Percentiles rank a stretch among this genome's conserved stretches.
Evolutionary conservation across 2,888 invertebrate species (phyloP).

Genomic region (Flexamia atlantica): DNA sequence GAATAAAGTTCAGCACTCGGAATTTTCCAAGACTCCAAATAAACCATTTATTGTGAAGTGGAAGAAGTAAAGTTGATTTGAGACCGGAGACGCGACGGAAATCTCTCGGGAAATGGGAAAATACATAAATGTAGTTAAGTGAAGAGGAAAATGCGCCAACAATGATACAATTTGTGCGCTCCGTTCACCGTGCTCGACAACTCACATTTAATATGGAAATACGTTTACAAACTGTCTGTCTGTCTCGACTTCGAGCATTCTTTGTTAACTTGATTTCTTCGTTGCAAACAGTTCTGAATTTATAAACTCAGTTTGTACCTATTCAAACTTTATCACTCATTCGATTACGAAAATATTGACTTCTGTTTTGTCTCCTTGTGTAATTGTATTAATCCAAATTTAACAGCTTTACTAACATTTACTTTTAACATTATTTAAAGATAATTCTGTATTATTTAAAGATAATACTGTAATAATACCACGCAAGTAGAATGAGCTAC

Average conservation of each 20-base stretch:
- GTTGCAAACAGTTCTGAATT: neutral
- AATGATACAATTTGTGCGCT: slow-evolving; percentile 37
- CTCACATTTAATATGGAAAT: slow-evolving; percentile 60
- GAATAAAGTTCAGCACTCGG: neutral
- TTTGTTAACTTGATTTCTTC: slow-evolving; percentile 49
- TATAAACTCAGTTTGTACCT: slow-evolving; percentile 9
- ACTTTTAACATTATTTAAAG: too few species aligned
- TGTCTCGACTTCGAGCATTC: slow-evolving; percentile 6
- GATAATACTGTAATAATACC: too few species aligned
- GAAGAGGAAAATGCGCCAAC: slow-evolving; percentile 55
- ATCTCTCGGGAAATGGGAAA: slow-evolving; percentile 58
- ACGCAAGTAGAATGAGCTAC: too few species aligned
- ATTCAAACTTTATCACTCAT: neutral
- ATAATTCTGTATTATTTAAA: too few species aligned
- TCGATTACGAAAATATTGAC: neutral
- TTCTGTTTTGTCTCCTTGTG: neutral
- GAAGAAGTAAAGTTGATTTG: slow-evolving; percentile 58
- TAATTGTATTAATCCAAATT: too few species aligned
- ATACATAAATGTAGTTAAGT: slow-evolving; percentile 59
- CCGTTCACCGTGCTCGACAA: slow-evolving; percentile 27
- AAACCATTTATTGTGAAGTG: slow-evolving; percentile 54
- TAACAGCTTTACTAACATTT: too few species aligned
- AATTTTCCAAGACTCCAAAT: slow-evolving; percentile 40
- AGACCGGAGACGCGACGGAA: slow-evolving; percentile 40
- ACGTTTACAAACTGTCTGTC: slow-evolving; percentile 42